Evolutionary conservation across 2,888 invertebrate species (phyloP), one percentile per base, ranked within the genome.

Genomic region (Ophraella communa): DNA sequence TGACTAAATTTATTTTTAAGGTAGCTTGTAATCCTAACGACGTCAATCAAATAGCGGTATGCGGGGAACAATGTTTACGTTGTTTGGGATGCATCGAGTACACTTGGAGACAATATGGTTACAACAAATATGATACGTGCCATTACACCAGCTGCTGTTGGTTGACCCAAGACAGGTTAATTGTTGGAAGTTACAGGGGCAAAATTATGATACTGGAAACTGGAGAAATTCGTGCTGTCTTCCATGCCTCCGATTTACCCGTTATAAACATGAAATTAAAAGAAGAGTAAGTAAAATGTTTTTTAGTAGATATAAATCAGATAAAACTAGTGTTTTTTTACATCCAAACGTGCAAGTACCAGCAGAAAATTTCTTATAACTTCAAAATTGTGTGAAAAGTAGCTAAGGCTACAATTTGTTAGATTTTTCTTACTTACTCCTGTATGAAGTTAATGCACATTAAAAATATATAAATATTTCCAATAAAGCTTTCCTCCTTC

Each of bases 81-180:
- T 87, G 93, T 69, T 85, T 93, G 81, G 91, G 91, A 27, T 90
- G 91, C 44, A 85, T 89, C 18, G 94, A 94, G 77, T 90, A 88
- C 2, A 87, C 89, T 8, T 91, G 94, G 89, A 87, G 93, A 33
- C 92, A 92, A 67, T 94, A 90, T 84, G 94, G 93, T 8, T 94
- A 91, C 83, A 88, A 91, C 69, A 95, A 95, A 80, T 88, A 91
- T 35, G 94, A 95, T 30, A 85, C 88, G 75, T 87, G 91, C 58
- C 85, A 88, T 66, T 89, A 94, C 71, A 89, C 90, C 10, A 89
- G 89, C 51, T 88, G 91, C 74, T 88, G 91, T 70, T 97, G 96
- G 93, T 79, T 96, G 45, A 89, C 91, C 1, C 86, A 92, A 64
- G 96, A 96, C 75, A 85, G 93, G 55, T 86, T 96, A n/a, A 82